A percentile compares a stretch with the other conserved stretches of the same genome.
These are phyloP conservation scores for Bradysia coprophila DNA, from an alignment of 1,140 invertebrate genomes.

Conservation along the genomic window DNA sequence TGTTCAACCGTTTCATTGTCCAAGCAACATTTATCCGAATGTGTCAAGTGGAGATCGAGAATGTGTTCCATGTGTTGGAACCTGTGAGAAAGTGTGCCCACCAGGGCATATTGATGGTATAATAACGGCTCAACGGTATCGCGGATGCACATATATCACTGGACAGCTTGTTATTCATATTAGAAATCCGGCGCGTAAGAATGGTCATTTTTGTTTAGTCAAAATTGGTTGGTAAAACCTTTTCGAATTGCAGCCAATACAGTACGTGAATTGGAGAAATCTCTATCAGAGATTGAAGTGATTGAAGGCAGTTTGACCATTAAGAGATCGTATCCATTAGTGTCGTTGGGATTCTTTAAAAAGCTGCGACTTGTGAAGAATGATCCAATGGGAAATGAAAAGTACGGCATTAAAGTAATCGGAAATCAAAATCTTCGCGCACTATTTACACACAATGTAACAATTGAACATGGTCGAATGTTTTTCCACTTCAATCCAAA, in stretches of 20 bases:
- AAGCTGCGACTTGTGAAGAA: too few relatives aligned
- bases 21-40: conserved; percentile 38
- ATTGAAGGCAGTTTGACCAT: conserved; percentile 57
- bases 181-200: conserved; percentile 35
- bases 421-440: conserved; percentile 88
- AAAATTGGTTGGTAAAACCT: too few relatives aligned
- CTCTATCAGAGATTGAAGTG: conserved; percentile 48
- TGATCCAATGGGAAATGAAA: too few relatives aligned
- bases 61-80: conserved; percentile 30
- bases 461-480: conserved; percentile 42
- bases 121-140: conserved; percentile 46
- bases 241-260: too few relatives aligned
- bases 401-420: too few relatives aligned
- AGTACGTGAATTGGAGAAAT: conserved; percentile 53
- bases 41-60: conserved; percentile 13
- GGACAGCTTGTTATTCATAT: conserved; percentile 71
- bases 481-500: conserved; percentile 91
- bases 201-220: too few relatives aligned
- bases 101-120: conserved; percentile 55
- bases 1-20: too few relatives aligned
- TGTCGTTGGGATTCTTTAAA: conserved; percentile 52
- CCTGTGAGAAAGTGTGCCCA: conserved; percentile 46
- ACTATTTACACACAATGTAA: conserved; percentile 47
- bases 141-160: conserved; percentile 70
- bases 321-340: conserved; percentile 46